phyloP scores from a whole-genome alignment of 1,140 invertebrate genomes.

The Phthorimaea operculella region DNA sequence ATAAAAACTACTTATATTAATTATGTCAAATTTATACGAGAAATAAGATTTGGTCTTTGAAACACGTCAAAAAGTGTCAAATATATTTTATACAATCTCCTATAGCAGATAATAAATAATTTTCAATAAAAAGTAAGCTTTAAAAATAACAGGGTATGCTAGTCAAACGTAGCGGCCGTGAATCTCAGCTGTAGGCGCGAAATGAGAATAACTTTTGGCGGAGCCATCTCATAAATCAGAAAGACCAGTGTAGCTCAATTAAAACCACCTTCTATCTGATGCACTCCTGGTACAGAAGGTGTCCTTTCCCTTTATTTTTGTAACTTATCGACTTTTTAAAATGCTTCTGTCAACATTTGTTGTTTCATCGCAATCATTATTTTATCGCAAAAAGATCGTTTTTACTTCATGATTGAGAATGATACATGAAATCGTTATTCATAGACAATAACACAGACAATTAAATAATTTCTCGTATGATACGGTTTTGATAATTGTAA shows the following conservation, averaged over 20 bases:
- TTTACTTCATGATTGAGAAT: not conserved
- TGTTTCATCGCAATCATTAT: not conserved
- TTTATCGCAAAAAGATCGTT: not conserved
- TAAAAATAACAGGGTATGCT: not conserved
- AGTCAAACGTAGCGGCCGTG: conserved; percentile 10
- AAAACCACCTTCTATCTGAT: conserved; percentile 57
- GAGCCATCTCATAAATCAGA: conserved; percentile 57
- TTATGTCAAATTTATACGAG: too few relatives aligned
- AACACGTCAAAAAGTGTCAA: too few relatives aligned
- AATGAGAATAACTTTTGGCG: conserved; percentile 61
- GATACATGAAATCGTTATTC: not conserved
- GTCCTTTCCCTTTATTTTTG: conserved; percentile 26
- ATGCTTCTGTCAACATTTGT: conserved; percentile 33
- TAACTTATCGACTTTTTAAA: conserved; percentile 35
- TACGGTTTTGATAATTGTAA: conserved; percentile 36
- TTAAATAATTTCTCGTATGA: conserved; percentile 16
- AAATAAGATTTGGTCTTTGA: too few relatives aligned
- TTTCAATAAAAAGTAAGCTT: too few relatives aligned
- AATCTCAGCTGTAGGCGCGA: conserved; percentile 25
- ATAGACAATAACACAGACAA: conserved; percentile 2
- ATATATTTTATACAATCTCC: too few relatives aligned
- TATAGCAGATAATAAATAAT: too few relatives aligned
- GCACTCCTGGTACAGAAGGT: conserved; percentile 40
- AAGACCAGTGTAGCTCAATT: conserved; percentile 60
- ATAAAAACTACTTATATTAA: too few relatives aligned